Conservation (phyloP, 1,140 invertebrate species). For the Lasioglossum baleicum region DNA sequence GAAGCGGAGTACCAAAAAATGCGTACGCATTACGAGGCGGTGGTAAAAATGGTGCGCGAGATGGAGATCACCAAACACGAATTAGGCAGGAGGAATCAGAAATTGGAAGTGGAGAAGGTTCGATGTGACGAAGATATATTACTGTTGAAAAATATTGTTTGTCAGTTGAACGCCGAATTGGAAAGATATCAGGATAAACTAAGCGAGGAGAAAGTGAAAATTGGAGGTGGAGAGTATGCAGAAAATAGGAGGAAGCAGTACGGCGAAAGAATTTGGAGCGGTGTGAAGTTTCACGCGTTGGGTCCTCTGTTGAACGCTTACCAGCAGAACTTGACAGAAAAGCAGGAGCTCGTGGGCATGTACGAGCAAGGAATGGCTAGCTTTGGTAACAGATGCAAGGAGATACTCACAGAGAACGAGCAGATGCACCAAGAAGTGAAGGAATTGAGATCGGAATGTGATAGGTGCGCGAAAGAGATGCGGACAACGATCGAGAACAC, state of each 20-base stretch:
- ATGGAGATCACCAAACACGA: slow-evolving; percentile 66
- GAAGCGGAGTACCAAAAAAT: slow-evolving; percentile 66
- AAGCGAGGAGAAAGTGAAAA: slow-evolving; percentile 61
- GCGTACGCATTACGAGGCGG: slow-evolving; percentile 64
- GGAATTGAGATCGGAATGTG: slow-evolving; percentile 79
- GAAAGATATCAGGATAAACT: slow-evolving; percentile 85
- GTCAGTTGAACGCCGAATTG: slow-evolving; percentile 84
- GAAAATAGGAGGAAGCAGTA: slow-evolving; percentile 58
- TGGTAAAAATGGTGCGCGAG: slow-evolving; percentile 50
- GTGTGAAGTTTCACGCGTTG: slow-evolving; percentile 81
- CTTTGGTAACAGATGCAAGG: slow-evolving; percentile 83
- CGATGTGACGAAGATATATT: slow-evolving; percentile 82
- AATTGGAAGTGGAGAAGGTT: slow-evolving; percentile 78
- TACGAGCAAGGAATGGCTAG: slow-evolving; percentile 82
- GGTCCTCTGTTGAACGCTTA: slow-evolving; percentile 85
- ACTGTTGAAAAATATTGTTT: slow-evolving; percentile 85
- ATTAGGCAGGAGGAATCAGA: slow-evolving; percentile 63
- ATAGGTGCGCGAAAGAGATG: slow-evolving; percentile 73
- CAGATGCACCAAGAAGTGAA: slow-evolving; percentile 81
- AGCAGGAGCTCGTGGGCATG: slow-evolving; percentile 83
- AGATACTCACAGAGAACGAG: slow-evolving; percentile 84
- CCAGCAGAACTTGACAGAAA: slow-evolving; percentile 84
- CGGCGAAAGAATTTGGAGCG: slow-evolving; percentile 77
- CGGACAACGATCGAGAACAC: slow-evolving; percentile 79
- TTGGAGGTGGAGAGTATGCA: slow-evolving; percentile 43